Percentiles rank a stretch among this genome's conserved stretches.
Conservation (phyloP, 2,113 vertebrate genomes). For the Raja brachyura region DNA sequence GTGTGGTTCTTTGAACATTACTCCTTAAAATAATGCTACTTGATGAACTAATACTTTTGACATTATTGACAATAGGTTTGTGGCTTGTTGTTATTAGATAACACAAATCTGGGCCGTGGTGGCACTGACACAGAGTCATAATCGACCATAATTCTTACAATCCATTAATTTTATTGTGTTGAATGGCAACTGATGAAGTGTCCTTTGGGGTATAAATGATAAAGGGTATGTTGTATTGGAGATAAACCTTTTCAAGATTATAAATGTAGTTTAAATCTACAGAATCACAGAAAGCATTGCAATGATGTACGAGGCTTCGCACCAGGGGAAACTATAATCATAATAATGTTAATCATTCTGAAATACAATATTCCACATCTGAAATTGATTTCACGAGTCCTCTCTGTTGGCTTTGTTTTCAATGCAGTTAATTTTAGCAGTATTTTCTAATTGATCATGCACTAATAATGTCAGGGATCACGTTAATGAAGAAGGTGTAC, state of each 20-base stretch:
- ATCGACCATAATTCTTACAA: constrained; percentile 1
- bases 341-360: constrained; percentile 6
- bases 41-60: constrained; percentile 5
- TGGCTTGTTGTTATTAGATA: constrained; percentile 2
- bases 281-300: constrained; percentile 7
- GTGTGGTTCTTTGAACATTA: neutral
- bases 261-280: neutral
- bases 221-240: neutral
- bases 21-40: neutral
- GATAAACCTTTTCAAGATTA: neutral
- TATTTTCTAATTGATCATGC: neutral
- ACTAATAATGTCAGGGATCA: neutral
- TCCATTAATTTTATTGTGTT: neutral
- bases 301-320: neutral
- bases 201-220: neutral
- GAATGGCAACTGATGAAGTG: constrained; percentile 1
- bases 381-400: neutral
- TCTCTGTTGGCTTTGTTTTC: neutral
- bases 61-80: neutral
- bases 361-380: neutral
- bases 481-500: constrained; percentile 22
- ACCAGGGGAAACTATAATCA: neutral
- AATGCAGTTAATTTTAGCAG: neutral
- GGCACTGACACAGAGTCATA: neutral
- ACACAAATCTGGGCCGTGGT: neutral